A percentile compares a stretch with the other conserved stretches of the same genome.
These are phyloP conservation scores for Dryobotodes eremita DNA, from an alignment of 2,888 invertebrate species.

Conservation along the genomic window DNA sequence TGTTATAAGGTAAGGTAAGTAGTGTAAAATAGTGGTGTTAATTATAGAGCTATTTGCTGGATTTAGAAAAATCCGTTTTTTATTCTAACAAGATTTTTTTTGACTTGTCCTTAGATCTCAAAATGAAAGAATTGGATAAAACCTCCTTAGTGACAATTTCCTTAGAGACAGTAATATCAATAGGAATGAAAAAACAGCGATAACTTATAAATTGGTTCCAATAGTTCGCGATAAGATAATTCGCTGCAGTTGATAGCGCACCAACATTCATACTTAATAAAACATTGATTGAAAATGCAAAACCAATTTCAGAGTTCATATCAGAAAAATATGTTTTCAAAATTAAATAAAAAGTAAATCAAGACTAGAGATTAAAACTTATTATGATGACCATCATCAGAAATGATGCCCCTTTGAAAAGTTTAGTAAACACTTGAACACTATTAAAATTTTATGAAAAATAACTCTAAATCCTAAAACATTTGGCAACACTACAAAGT, in stretches of 20 bases:
- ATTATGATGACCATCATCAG: not conserved
- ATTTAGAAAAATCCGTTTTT: not conserved
- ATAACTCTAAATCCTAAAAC: not conserved
- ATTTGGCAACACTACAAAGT: slow-evolving; percentile 22
- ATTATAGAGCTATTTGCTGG: not conserved
- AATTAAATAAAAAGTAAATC: not conserved
- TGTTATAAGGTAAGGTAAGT: slow-evolving; percentile 61
- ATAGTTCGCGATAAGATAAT: slow-evolving; percentile 40
- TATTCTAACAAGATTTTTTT: not conserved
- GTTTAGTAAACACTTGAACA: not conserved
- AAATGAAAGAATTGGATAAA: not conserved
- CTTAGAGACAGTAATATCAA: slow-evolving; percentile 5
- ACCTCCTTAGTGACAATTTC: not conserved
- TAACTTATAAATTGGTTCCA: slow-evolving; percentile 23
- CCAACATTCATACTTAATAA: not conserved
- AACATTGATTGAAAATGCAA: slow-evolving; percentile 24
- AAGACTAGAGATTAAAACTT: not conserved
- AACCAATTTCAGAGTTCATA: slow-evolving; percentile 2
- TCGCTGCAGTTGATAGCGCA: slow-evolving; percentile 37
- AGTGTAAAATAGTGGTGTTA: slow-evolving; percentile 19
- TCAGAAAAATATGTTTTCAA: slow-evolving; percentile 1
- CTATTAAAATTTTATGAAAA: not conserved
- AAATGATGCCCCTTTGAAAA: not conserved
- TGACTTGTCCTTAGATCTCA: not conserved
- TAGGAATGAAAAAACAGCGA: slow-evolving; percentile 23